phyloP scores from a whole-genome alignment of 2,797 vertebrate genomes.

The Ammospiza maritima region DNA sequence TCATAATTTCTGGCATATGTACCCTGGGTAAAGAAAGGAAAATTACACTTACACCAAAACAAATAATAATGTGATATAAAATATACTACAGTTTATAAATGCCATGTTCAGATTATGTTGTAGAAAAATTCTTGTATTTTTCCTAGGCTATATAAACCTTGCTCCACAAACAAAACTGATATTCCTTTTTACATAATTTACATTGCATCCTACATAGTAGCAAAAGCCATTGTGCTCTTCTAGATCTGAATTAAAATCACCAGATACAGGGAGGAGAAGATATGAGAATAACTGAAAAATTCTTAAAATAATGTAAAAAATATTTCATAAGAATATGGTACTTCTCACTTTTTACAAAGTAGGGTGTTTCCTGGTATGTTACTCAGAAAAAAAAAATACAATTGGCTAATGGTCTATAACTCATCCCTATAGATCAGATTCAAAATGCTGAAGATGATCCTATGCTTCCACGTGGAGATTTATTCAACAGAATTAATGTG shows the following conservation, averaged over 20 bases:
- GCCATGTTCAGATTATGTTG: neutral
- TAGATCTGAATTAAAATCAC: neutral
- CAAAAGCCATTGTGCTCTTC: neutral
- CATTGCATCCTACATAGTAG: neutral
- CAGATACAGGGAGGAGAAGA: neutral
- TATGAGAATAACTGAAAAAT: neutral
- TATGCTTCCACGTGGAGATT: neutral
- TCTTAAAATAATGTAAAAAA: neutral
- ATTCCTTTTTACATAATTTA: neutral
- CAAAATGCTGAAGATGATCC: neutral
- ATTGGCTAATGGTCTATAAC: neutral
- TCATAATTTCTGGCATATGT: slow-evolving; percentile 38
- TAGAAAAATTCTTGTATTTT: neutral
- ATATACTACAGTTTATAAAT: neutral
- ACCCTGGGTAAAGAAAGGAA: slow-evolving; percentile 27
- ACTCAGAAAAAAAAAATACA: neutral
- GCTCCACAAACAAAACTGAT: neutral
- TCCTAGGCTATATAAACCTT: neutral
- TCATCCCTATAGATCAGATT: neutral
- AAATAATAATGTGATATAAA: neutral
- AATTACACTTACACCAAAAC: neutral
- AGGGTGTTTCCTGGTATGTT: neutral
- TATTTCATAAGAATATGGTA: neutral
- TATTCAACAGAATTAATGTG: neutral
- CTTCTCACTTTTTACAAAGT: neutral